Evolutionary conservation across 2,888 invertebrate species (phyloP).

Genomic region (Ernsta delagoae): DNA sequence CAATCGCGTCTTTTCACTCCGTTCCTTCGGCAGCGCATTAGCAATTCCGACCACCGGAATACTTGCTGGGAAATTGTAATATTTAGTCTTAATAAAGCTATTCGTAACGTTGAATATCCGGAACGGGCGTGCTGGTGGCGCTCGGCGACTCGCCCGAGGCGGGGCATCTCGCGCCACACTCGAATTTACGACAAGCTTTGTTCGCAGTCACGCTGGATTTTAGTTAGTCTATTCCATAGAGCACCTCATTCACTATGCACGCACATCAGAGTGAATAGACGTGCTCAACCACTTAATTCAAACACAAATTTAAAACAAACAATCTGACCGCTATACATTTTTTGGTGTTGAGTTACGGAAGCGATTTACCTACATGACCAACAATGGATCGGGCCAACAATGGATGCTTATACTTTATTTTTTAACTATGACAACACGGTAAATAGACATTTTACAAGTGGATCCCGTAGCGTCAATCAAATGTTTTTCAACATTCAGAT

Average conservation of each 20-base stretch:
- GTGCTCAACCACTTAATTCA: slow-evolving; percentile 45
- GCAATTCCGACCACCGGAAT: slow-evolving; percentile 76
- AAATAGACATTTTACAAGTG: too few species aligned
- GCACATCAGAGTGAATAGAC: slow-evolving; percentile 42
- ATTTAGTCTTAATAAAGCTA: slow-evolving; percentile 82
- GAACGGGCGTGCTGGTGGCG: slow-evolving; percentile 62
- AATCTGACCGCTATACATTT: slow-evolving; percentile 34
- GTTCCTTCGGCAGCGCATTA: slow-evolving; percentile 68
- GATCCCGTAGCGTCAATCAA: too few species aligned
- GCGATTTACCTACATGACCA: slow-evolving; percentile 61
- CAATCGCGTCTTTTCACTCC: slow-evolving; percentile 77
- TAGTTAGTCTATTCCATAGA: slow-evolving; percentile 43
- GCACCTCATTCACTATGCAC: slow-evolving; percentile 38
- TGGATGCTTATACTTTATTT: too few species aligned
- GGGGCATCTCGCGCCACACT: slow-evolving; percentile 53
- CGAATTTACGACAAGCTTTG: slow-evolving; percentile 66
- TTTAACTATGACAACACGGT: too few species aligned
- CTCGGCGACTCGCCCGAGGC: slow-evolving; percentile 61
- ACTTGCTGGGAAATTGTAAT: slow-evolving; percentile 78
- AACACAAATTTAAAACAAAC: slow-evolving; percentile 40
- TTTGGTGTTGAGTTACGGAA: slow-evolving; percentile 49
- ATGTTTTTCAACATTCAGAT: too few species aligned
- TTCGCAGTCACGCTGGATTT: slow-evolving; percentile 50
- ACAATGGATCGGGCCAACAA: too few species aligned
- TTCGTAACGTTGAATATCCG: slow-evolving; percentile 77